phyloP scores from a whole-genome alignment of 2,888 invertebrate genomes.

The Chrysolina americana region DNA sequence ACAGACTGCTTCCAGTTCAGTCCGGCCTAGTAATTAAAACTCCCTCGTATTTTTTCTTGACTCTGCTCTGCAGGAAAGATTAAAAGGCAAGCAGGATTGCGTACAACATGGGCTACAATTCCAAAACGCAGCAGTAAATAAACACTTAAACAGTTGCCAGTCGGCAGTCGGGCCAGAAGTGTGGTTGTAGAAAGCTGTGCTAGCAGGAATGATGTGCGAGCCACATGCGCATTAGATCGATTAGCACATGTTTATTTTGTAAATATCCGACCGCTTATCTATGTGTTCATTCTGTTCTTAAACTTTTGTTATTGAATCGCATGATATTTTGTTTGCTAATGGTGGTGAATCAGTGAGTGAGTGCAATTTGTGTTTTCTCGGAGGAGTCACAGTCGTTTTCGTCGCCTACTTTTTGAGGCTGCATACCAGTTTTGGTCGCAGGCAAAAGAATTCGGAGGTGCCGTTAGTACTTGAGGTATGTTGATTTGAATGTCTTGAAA shows the following conservation, averaged over 20 bases:
- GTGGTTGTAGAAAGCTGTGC: conserved; percentile 13
- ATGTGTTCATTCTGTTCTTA: too few relatives aligned
- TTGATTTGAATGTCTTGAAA: conserved; percentile 18
- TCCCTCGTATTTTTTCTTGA: conserved; percentile 9
- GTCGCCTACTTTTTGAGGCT: conserved; percentile 1
- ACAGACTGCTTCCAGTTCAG: too few relatives aligned
- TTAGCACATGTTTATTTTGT: conserved; percentile 37
- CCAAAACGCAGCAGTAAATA: neutral
- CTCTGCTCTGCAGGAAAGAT: neutral
- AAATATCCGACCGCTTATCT: conserved; percentile 18
- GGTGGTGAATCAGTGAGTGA: conserved; percentile 26
- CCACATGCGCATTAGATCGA: conserved; percentile 35
- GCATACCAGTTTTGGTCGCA: conserved; percentile 5
- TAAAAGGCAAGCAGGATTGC: conserved; percentile 18
- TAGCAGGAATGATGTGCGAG: conserved; percentile 28
- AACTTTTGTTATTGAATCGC: conserved; percentile 13
- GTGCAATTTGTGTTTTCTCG: conserved; percentile 21
- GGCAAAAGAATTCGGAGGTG: conserved; percentile 12
- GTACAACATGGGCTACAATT: neutral
- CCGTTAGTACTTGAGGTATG: conserved; percentile 29
- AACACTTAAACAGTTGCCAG: conserved; percentile 12
- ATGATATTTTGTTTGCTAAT: conserved; percentile 19
- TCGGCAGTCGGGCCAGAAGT: conserved; percentile 25
- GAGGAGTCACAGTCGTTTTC: conserved; percentile 7
- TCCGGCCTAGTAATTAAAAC: conserved; percentile 29